Evolutionary conservation across 2,113 vertebrate genomes (phyloP).

Genomic region (Lasiurus borealis): DNA sequence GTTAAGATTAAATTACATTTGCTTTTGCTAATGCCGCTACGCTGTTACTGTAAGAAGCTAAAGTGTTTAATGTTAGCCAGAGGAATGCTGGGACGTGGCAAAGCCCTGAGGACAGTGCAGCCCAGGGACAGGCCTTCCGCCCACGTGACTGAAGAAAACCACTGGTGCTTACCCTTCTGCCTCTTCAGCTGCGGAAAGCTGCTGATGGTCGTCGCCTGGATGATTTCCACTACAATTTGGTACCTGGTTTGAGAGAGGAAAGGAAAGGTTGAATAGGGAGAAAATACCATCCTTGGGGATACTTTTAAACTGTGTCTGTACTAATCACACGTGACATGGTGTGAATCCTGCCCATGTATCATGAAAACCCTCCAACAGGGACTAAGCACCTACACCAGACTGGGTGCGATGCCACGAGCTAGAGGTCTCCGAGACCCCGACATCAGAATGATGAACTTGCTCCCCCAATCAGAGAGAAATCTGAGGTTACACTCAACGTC

Average conservation of each 20-base stretch:
- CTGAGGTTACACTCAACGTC: not conserved
- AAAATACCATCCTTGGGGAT: not conserved
- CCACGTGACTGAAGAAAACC: not conserved
- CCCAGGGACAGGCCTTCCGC: not conserved
- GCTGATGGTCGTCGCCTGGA: conserved; percentile 98
- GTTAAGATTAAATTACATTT: conserved; percentile 11
- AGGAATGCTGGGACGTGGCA: not conserved
- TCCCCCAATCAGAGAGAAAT: not conserved
- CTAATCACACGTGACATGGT: not conserved
- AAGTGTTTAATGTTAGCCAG: not conserved
- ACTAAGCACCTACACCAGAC: not conserved
- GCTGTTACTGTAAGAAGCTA: conserved; percentile 13
- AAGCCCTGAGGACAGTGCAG: not conserved
- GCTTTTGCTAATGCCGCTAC: not conserved
- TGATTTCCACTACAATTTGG: conserved; percentile 99
- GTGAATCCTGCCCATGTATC: not conserved
- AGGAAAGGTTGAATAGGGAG: conserved; percentile 45
- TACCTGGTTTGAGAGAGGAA: conserved; percentile 90
- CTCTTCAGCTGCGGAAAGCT: conserved; percentile 97
- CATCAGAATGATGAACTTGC: fast-evolving
- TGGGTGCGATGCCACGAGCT: fast-evolving
- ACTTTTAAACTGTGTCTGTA: not conserved
- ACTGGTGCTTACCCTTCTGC: conserved; percentile 93
- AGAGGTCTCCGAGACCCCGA: not conserved
- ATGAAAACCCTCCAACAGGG: not conserved